Percentiles rank a stretch among this genome's conserved stretches.
Conservation (phyloP, 2,113 vertebrate genomes). For the Lagenorhynchus albirostris region DNA sequence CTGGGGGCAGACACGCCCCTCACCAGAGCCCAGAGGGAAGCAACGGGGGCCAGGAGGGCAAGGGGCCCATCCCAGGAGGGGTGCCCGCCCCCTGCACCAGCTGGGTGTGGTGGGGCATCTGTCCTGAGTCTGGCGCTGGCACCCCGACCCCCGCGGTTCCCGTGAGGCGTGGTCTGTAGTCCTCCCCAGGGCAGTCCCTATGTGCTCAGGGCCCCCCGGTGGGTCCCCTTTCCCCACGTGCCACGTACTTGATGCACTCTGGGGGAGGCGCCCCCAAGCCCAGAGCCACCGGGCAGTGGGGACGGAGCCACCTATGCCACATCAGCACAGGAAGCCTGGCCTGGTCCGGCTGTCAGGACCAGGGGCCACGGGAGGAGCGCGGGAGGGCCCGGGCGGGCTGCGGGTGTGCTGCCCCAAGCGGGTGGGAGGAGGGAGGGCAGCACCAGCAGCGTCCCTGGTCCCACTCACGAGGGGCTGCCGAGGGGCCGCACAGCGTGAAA, state of each 20-base stretch:
- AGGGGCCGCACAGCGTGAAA: not conserved
- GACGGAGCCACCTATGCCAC: not conserved
- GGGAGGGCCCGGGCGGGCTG: too few species aligned
- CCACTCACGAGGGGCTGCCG: too few species aligned
- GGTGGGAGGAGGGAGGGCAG: not conserved
- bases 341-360: not conserved
- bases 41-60: not conserved
- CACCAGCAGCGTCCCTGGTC: not conserved
- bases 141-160: not conserved
- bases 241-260: rapidly evolving
- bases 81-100: not conserved
- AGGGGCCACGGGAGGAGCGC: not conserved
- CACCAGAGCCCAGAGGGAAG: not conserved
- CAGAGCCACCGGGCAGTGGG: not conserved
- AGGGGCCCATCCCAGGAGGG: not conserved
- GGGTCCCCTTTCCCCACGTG: rapidly evolving
- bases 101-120: not conserved
- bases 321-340: not conserved
- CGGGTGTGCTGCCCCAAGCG: too few species aligned
- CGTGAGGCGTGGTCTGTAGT: not conserved
- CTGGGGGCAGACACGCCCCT: not conserved
- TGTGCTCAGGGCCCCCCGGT: not conserved
- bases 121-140: not conserved
- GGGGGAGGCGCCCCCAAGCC: not conserved
- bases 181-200: not conserved